Conservation (phyloP, 2,797 vertebrate genomes). For the Coccyzus lansbergi region DNA sequence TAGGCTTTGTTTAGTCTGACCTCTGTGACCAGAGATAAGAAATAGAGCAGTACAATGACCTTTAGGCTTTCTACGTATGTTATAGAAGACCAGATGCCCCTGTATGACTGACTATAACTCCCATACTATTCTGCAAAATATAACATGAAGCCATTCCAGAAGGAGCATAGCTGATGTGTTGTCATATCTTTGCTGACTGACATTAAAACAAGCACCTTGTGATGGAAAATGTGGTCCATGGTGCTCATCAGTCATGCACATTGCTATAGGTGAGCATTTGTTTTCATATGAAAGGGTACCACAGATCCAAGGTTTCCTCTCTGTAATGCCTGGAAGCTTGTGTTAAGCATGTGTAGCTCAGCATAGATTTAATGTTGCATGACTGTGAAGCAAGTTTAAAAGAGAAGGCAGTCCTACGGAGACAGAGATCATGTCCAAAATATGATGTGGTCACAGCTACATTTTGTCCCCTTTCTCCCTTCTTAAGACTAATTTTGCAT, state of each 20-base stretch:
- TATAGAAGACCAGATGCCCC: background rate
- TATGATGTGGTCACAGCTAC: background rate
- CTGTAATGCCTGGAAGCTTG: background rate
- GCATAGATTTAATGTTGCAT: background rate
- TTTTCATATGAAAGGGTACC: background rate
- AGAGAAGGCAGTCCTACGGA: background rate
- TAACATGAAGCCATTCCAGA: background rate
- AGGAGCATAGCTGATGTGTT: background rate
- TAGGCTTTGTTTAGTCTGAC: background rate
- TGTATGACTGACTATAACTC: background rate
- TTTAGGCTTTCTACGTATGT: background rate
- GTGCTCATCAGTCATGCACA: background rate
- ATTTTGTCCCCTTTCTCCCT: background rate
- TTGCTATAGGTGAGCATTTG: background rate
- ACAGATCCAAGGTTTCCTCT: background rate
- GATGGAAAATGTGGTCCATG: background rate
- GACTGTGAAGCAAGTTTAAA: background rate
- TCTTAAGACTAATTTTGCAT: background rate
- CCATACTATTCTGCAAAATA: background rate
- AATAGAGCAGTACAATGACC: background rate
- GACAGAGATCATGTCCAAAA: background rate
- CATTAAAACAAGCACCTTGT: background rate
- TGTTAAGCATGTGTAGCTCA: background rate
- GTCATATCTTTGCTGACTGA: background rate
- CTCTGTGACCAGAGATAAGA: background rate